Evolutionary conservation across 2,113 vertebrate genomes (phyloP).

Genomic region (Bufo bufo): DNA sequence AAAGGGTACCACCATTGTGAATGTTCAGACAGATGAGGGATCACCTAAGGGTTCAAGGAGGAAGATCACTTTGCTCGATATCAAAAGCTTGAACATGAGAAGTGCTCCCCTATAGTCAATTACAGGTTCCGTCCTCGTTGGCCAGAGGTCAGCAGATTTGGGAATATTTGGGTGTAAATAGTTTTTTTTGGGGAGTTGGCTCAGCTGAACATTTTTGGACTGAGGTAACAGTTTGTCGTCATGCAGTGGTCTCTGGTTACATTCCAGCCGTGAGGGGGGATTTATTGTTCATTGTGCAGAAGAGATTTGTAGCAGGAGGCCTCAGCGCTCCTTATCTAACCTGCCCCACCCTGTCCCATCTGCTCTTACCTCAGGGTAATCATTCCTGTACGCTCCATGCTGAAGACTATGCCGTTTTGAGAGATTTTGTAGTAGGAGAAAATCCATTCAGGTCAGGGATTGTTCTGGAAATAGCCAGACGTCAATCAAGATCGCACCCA

Average conservation of each 20-base stretch:
- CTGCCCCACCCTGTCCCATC: constrained; percentile 38
- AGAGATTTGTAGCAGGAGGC: neutral
- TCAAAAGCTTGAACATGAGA: no score
- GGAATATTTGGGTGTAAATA: neutral
- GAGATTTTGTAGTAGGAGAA: neutral
- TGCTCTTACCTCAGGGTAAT: neutral
- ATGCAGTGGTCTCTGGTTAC: neutral
- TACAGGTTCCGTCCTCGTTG: neutral
- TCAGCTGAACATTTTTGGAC: neutral
- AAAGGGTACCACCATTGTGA: no score
- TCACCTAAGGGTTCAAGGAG: no score
- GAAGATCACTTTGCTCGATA: no score
- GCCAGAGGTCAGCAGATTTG: no score
- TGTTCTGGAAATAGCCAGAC: neutral
- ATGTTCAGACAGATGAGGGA: no score
- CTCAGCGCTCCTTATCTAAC: constrained; percentile 12
- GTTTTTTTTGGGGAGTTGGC: neutral
- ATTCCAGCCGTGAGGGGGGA: constrained; percentile 33
- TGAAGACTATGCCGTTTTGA: neutral
- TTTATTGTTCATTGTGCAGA: constrained; percentile 1
- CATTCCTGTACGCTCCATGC: neutral
- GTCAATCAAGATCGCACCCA: neutral
- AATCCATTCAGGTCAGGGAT: neutral
- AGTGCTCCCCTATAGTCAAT: neutral
- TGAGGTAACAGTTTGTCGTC: neutral